Evolutionary conservation across 2,888 invertebrate species (phyloP).

Genomic region (Sarcophaga variegata): DNA sequence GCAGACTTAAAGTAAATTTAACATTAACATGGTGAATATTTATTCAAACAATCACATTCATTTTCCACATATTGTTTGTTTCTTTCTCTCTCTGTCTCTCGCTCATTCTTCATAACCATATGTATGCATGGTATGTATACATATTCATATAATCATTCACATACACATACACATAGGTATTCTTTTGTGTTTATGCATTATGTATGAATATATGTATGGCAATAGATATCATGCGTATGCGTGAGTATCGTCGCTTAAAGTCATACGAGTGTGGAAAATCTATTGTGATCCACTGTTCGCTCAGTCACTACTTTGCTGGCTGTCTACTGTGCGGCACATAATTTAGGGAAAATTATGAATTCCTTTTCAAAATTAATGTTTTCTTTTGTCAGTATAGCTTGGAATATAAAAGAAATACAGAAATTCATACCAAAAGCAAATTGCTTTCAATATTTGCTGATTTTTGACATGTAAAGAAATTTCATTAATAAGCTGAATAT

Average conservation of each 20-base stretch:
- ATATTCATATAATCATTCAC: slow-evolving; percentile 1
- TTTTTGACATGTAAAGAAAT: too few species aligned
- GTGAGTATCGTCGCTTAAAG: neutral
- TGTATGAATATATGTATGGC: slow-evolving; percentile 13
- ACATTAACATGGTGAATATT: slow-evolving; percentile 49
- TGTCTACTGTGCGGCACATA: neutral
- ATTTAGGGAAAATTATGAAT: neutral
- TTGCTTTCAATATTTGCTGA: too few species aligned
- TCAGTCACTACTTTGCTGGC: neutral
- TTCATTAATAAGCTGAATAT: too few species aligned
- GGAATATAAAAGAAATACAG: too few species aligned
- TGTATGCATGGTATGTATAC: neutral
- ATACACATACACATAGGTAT: neutral
- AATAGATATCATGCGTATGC: slow-evolving; percentile 18
- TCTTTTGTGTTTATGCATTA: slow-evolving; percentile 30
- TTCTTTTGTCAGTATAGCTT: too few species aligned
- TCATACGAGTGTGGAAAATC: slow-evolving; percentile 33
- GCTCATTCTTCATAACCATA: neutral
- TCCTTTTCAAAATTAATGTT: too few species aligned
- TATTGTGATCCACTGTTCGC: slow-evolving; percentile 6
- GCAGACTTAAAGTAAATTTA: slow-evolving; percentile 53
- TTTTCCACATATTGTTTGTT: neutral
- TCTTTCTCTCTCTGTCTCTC: neutral
- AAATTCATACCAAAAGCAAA: too few species aligned
- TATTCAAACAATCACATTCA: slow-evolving; percentile 44